A percentile compares a stretch with the other conserved stretches of the same genome.
Conservation (phyloP, 2,797 vertebrate species). For the Loris lydekkerianus region DNA sequence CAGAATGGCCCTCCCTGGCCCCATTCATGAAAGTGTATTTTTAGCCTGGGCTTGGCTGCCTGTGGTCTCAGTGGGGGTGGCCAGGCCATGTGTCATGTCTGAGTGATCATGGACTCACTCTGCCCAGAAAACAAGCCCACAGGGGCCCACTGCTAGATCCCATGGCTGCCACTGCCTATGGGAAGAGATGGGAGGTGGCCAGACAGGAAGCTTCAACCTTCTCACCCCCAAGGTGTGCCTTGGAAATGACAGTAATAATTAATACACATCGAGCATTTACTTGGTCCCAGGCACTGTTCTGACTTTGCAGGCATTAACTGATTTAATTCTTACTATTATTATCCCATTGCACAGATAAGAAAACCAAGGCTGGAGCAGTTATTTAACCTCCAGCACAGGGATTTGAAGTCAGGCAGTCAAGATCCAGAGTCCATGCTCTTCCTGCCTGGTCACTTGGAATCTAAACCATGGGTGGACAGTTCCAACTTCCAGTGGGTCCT, state of each 20-base stretch:
- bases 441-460: not conserved
- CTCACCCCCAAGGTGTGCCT: accelerated
- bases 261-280: not conserved
- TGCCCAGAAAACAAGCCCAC: conserved; percentile 68
- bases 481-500: not conserved
- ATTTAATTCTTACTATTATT: not conserved
- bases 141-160: not conserved
- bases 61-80: conserved; percentile 24
- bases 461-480: not conserved
- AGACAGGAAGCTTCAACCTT: not conserved
- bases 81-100: conserved; percentile 77
- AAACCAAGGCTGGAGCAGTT: not conserved
- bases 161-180: not conserved
- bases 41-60: conserved; percentile 67
- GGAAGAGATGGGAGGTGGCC: not conserved
- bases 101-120: conserved; percentile 68
- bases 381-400: not conserved
- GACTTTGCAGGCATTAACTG: not conserved
- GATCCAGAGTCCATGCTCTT: too few species aligned
- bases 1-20: conserved; percentile 31
- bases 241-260: accelerated
- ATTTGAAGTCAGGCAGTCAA: not conserved
- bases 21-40: conserved; percentile 79
- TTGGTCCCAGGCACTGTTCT: not conserved
- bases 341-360: not conserved